Evolutionary conservation across 1,140 invertebrate genomes (phyloP).

Genomic region (Neocloeon triangulifer): DNA sequence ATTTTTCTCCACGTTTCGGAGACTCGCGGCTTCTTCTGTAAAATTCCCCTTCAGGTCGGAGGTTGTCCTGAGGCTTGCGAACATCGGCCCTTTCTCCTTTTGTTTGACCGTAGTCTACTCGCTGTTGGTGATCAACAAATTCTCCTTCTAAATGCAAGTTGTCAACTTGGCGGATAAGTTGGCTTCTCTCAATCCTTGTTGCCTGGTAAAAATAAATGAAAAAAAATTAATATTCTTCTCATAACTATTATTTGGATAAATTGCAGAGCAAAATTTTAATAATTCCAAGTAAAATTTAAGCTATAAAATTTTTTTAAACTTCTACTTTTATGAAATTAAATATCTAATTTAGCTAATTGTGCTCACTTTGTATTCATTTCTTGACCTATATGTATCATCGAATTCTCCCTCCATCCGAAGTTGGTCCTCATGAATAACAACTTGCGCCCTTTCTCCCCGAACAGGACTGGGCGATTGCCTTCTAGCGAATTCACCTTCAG

Average conservation of each 20-base stretch:
- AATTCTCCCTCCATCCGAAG: conserved; percentile 12
- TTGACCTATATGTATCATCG: conserved; percentile 10
- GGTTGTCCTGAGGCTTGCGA: conserved; percentile 20
- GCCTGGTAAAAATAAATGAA: conserved; percentile 7
- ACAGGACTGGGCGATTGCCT: conserved; percentile 5
- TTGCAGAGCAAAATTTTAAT: conserved; percentile 14
- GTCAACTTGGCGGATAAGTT: conserved; percentile 8
- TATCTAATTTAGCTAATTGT: conserved; percentile 15
- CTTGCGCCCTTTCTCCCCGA: conserved; percentile 10
- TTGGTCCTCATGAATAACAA: conserved; percentile 9
- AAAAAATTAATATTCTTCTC: conserved; percentile 19
- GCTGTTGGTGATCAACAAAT: conserved; percentile 18
- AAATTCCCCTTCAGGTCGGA: conserved; percentile 23
- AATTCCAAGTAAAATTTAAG: conserved; percentile 16
- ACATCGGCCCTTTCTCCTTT: conserved; percentile 14
- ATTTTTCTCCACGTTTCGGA: conserved; percentile 10
- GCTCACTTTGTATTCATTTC: conserved; percentile 9
- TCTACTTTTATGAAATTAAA: conserved; percentile 28
- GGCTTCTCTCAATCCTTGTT: conserved; percentile 11
- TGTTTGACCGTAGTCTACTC: conserved; percentile 17
- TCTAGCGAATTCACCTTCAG: conserved; percentile 9
- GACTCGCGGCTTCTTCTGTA: conserved; percentile 9
- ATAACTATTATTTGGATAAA: conserved; percentile 25
- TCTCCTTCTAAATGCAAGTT: conserved; percentile 34
- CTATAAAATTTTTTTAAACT: conserved; percentile 20